These are phyloP conservation scores for Porites evermanni DNA, from an alignment of 92 coral and sea anemone genomes.

Conservation along the genomic window DNA sequence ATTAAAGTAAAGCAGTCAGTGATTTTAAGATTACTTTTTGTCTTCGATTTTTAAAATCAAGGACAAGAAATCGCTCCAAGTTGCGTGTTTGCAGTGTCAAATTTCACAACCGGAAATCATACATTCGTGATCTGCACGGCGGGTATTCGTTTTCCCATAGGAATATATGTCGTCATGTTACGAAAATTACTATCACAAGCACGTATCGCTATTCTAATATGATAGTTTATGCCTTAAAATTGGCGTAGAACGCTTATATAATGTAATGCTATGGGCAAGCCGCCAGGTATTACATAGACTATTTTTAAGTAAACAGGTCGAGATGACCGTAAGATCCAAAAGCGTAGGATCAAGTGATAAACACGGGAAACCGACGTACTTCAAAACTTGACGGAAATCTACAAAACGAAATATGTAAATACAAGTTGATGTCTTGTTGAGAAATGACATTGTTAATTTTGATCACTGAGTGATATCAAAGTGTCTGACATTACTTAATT, in stretches of 20 bases:
- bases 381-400: background rate
- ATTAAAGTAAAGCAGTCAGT: too few relatives aligned
- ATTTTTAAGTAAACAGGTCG: too few relatives aligned
- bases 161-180: background rate
- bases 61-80: too few relatives aligned
- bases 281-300: too few relatives aligned
- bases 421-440: background rate
- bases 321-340: too few relatives aligned
- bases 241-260: background rate
- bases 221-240: background rate
- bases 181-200: too few relatives aligned
- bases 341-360: background rate
- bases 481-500: too few relatives aligned
- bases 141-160: constrained; percentile 35
- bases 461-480: background rate
- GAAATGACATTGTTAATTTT: background rate
- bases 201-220: too few relatives aligned
- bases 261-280: background rate
- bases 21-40: too few relatives aligned
- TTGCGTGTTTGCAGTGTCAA: constrained; percentile 25
- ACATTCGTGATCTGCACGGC: constrained; percentile 6
- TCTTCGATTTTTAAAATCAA: too few relatives aligned
- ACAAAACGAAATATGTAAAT: too few relatives aligned
- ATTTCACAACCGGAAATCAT: constrained; percentile 43
- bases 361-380: background rate